Percentiles rank a stretch among this genome's conserved stretches.
phyloP scores from a whole-genome alignment of 2,888 invertebrate species.

The Sicus ferrugineus region DNA sequence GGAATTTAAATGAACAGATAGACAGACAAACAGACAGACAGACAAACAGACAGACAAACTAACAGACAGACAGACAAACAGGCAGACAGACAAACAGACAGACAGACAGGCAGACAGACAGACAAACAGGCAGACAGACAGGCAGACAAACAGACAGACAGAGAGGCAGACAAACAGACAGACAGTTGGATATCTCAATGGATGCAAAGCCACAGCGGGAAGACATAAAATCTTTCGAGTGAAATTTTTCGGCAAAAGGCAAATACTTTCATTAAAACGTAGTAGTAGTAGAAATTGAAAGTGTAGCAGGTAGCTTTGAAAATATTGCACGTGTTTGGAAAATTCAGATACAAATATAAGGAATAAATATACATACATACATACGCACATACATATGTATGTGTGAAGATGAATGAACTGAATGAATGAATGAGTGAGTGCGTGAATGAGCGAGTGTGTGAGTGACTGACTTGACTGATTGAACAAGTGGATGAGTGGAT shows the following conservation, averaged over 20 bases:
- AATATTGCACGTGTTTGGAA: constrained; percentile 21
- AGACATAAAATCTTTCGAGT: constrained; percentile 35
- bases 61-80: constrained; percentile 33
- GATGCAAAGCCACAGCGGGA: background rate
- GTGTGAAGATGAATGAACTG: background rate
- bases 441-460: background rate
- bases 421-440: background rate
- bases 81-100: background rate
- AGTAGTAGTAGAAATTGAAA: background rate
- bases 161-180: background rate
- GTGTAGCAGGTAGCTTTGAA: background rate
- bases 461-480: background rate
- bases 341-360: constrained; percentile 2
- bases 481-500: background rate
- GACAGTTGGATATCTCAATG: background rate
- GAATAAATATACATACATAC: background rate
- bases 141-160: background rate
- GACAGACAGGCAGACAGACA: background rate
- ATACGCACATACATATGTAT: background rate
- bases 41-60: constrained; percentile 26
- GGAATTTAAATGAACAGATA: constrained; percentile 12
- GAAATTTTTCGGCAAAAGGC: constrained; percentile 28
- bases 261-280: background rate
- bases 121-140: constrained; percentile 12
- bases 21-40: constrained; percentile 24